Conservation (phyloP, 1,140 invertebrate genomes). For the Telenomus remus region DNA sequence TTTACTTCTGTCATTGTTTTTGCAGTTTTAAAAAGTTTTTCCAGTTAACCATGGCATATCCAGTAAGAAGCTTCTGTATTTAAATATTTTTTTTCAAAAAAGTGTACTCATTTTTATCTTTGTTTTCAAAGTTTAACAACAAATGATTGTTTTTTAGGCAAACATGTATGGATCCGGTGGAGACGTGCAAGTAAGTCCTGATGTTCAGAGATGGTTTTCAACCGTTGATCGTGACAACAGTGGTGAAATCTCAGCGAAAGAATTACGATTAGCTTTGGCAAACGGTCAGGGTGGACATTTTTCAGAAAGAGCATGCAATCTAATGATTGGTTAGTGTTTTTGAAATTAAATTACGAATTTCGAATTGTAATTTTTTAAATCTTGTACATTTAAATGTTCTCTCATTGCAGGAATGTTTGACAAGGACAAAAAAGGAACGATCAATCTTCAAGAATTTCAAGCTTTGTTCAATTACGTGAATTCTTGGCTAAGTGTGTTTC, state of each 20-base stretch:
- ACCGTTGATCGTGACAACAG: slow-evolving; percentile 88
- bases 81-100: no score
- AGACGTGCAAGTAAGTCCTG: slow-evolving; percentile 73
- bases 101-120: no score
- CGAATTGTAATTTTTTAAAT: no score
- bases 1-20: no score
- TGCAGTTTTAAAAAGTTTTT: no score
- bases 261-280: slow-evolving; percentile 88
- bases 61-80: no score
- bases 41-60: no score
- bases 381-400: background rate
- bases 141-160: slow-evolving; percentile 30
- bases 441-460: slow-evolving; percentile 90
- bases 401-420: slow-evolving; percentile 87
- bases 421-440: slow-evolving; percentile 88
- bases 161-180: slow-evolving; percentile 55
- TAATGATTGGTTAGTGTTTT: slow-evolving; percentile 88
- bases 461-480: slow-evolving; percentile 92
- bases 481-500: slow-evolving; percentile 89
- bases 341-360: background rate
- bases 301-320: slow-evolving; percentile 87
- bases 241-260: slow-evolving; percentile 86
- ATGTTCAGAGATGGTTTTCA: slow-evolving; percentile 88
- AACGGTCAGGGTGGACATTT: slow-evolving; percentile 92
- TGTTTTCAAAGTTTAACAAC: no score